Percentiles rank a stretch among this genome's conserved stretches.
Evolutionary conservation across 2,113 vertebrate species (phyloP).

Genomic region (Indicator maculatus): DNA sequence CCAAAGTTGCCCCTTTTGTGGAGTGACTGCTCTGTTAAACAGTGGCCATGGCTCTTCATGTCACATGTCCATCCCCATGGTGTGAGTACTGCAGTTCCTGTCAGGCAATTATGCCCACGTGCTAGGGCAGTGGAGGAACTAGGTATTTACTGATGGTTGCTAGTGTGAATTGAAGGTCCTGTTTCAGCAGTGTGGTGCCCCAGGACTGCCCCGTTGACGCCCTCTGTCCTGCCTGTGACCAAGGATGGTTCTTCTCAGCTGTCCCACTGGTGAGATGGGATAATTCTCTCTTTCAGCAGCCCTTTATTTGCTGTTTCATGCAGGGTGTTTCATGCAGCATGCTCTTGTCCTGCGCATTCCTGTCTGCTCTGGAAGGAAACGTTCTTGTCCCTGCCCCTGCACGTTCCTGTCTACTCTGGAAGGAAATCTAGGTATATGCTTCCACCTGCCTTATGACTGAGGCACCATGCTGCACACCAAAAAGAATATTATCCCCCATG

Average conservation of each 20-base stretch:
- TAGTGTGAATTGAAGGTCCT: neutral
- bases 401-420: neutral
- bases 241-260: neutral
- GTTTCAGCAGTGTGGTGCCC: neutral
- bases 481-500: neutral
- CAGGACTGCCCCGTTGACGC: rapidly evolving
- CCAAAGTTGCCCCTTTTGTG: rapidly evolving
- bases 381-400: neutral
- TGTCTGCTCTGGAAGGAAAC: neutral
- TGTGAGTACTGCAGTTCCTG: rapidly evolving
- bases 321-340: rapidly evolving
- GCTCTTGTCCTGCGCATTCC: neutral
- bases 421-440: neutral
- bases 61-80: rapidly evolving
- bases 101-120: neutral
- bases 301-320: neutral
- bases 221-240: neutral
- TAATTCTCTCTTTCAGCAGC: neutral
- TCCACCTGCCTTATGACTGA: neutral
- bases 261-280: neutral
- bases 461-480: neutral
- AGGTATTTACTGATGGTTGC: neutral
- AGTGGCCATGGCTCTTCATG: neutral
- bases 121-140: neutral
- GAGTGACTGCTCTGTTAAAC: neutral